phyloP scores from a whole-genome alignment of 2,888 invertebrate genomes.

The Ametastegia equiseti region DNA sequence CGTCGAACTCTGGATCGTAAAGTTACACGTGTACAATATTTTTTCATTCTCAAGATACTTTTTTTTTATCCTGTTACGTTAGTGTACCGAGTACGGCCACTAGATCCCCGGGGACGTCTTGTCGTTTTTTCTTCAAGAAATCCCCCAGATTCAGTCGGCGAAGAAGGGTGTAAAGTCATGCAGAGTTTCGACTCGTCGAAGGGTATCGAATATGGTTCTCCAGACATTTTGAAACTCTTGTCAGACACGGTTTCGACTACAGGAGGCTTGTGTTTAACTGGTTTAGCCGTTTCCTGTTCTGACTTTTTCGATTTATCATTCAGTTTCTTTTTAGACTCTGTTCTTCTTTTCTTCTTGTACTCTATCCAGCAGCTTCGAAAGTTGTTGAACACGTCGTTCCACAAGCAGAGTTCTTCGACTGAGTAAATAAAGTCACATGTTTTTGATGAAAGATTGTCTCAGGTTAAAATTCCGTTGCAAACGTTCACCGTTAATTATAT shows the following conservation, averaged over 20 bases:
- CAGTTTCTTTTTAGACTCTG: not conserved
- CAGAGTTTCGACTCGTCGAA: slow-evolving; percentile 1
- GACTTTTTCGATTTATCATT: not conserved
- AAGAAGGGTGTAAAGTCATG: slow-evolving; percentile 7
- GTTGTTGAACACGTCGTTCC: slow-evolving; percentile 61
- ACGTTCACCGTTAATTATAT: not conserved
- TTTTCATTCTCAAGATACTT: not conserved
- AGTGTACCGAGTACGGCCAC: slow-evolving; percentile 5
- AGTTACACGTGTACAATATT: not conserved
- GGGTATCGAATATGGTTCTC: slow-evolving; percentile 11
- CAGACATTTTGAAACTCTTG: not conserved
- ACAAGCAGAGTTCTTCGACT: slow-evolving; percentile 66
- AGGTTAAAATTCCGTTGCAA: not conserved
- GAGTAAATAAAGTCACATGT: not conserved
- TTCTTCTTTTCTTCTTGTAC: slow-evolving; percentile 51
- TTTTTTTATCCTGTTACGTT: slow-evolving; percentile 5
- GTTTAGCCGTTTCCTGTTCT: not conserved
- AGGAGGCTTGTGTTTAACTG: not conserved
- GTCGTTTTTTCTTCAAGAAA: not conserved
- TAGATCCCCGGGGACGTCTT: not conserved
- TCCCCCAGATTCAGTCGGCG: not conserved
- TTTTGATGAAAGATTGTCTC: not conserved
- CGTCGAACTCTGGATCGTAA: not conserved
- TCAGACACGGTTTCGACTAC: not conserved
- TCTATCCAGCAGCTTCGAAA: slow-evolving; percentile 62